These are phyloP conservation scores for Drosophila silvestris DNA, from an alignment of 2,888 invertebrate genomes.

Conservation along the genomic window DNA sequence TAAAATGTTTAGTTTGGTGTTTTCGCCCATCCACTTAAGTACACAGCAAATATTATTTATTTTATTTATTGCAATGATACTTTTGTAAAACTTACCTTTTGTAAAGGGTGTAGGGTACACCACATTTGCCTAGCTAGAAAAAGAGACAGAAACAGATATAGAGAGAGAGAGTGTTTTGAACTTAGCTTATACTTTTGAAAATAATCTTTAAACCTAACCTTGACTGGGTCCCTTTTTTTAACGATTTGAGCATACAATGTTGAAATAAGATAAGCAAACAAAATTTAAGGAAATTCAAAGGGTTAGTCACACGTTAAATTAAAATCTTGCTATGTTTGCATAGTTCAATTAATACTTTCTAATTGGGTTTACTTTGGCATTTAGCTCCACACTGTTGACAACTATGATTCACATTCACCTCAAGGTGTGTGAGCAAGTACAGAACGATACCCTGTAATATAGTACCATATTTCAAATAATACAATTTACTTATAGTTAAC, in stretches of 20 bases:
- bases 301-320: too few species aligned
- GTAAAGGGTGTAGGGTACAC: not conserved
- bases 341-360: not conserved
- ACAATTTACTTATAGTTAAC: not conserved
- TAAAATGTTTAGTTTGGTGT: not conserved
- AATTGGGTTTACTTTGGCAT: not conserved
- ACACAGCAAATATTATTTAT: not conserved
- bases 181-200: not conserved
- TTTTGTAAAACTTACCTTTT: not conserved
- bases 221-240: not conserved
- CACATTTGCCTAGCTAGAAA: not conserved
- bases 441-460: slow-evolving; percentile 3
- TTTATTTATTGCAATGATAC: not conserved
- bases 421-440: too few species aligned
- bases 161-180: not conserved
- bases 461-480: not conserved
- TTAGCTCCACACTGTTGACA: not conserved
- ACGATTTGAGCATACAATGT: not conserved
- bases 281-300: not conserved
- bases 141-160: not conserved
- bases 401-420: not conserved
- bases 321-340: not conserved
- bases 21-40: not conserved
- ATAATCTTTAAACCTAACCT: not conserved
- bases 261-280: not conserved